Conservation (phyloP, 37 sponge, comb jelly and placozoan species). For the Theonella swinhoei region DNA sequence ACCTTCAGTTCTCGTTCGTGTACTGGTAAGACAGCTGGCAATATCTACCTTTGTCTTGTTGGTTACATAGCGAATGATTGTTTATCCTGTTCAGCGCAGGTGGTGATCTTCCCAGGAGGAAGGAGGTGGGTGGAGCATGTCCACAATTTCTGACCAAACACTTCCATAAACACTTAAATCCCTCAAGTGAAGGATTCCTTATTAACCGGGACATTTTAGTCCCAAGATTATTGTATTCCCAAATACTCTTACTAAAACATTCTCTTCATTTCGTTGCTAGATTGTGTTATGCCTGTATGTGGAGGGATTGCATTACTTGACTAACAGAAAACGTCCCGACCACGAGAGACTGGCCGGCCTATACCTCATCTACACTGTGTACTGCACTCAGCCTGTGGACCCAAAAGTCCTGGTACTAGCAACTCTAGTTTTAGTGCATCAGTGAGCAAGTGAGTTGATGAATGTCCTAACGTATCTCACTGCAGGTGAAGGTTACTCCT, state of each 20-base stretch:
- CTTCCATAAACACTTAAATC: too few species aligned
- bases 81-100: background rate
- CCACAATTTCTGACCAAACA: background rate
- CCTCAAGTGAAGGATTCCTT: too few species aligned
- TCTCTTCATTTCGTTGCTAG: too few species aligned
- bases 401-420: conserved; percentile 10
- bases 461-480: too few species aligned
- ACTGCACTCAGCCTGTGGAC: background rate
- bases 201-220: too few species aligned
- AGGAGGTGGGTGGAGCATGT: background rate
- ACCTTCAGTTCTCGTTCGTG: background rate
- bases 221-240: background rate
- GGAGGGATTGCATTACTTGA: background rate
- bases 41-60: background rate
- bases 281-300: background rate
- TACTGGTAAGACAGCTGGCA: background rate
- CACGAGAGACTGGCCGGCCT: conserved; percentile 11
- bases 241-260: too few species aligned
- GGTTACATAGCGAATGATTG: too few species aligned
- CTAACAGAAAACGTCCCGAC: background rate
- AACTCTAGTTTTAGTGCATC: too few species aligned
- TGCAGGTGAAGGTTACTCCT: background rate
- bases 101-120: background rate
- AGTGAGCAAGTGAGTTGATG: too few species aligned
- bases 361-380: conserved; percentile 13